Evolutionary conservation across 2,888 invertebrate genomes (phyloP), one percentile per base, ranked within the genome.

Genomic region (Andricus curvator): DNA sequence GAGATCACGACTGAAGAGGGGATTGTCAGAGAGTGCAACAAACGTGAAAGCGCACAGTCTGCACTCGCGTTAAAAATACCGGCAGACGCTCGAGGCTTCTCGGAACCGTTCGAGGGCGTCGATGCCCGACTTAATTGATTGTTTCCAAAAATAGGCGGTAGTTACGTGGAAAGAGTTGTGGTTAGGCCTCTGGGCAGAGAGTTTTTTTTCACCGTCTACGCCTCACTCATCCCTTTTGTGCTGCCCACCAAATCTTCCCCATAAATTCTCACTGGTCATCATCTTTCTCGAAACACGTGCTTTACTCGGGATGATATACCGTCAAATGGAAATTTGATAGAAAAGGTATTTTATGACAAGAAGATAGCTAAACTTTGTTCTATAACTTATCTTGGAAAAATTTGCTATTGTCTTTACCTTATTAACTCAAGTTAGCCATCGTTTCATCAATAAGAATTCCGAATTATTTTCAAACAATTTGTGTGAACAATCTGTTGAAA

Each of bases 141-240:
- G 81, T 81, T 81, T 81, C 81, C 81, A 70, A 74, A 81, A 81
- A 81, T 81, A 81, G 74, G 65, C 22, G 78, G 70, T 17, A 60
- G 78, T 81, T 67, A 66, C 65, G 70, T 70, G 74, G 76, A 80
- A 77, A 77, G 80, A 74, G 78, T 64, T 65, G 74, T 66, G 74
- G 81, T 77, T 81, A 79, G 65, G 77, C 74, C 51, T 56, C 51
- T 33, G 51, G 48, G 51, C 51, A 67, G n/a, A n/a, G 20, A 9
- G 29, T 56, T 56, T 56, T 74, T 74, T 29, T 74, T 56, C 56
- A 22, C 74, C 74, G 33, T 56, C 56, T 68, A 68, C 51, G n/a
- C 74, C 51, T 56, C 48, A 74, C 51, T 74, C n/a, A 74, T 74
- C 74, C 51, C 33, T 67, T 37, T 33, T n/a, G n/a, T 20, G 20